Evolutionary conservation across 1,140 invertebrate genomes (phyloP), one percentile per base, ranked within the genome.

Genomic region (Scylla paramamosain): DNA sequence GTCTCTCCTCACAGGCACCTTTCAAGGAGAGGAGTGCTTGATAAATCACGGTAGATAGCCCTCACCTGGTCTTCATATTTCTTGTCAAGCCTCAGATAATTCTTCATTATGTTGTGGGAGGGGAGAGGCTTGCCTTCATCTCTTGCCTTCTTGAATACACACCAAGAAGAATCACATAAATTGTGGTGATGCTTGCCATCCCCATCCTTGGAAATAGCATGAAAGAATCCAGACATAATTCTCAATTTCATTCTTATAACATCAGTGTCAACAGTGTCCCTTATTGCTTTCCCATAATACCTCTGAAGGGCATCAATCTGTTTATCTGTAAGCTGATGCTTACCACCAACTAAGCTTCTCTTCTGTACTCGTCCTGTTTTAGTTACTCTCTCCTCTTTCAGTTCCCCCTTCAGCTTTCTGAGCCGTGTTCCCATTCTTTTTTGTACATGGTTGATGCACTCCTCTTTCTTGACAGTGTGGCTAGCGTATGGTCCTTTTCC

Each of bases 251-350:
- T 90, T 4, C 8, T 48, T 14, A 90, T 0, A 48, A 32, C 31
- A 7, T 48, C 45, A 10, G 88, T 90, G 29, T 45, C 0, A 32
- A 90, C n/a, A 46, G 28, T 90, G 32, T 90, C 88, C 31, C 6
- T 90, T 0, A 90, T 90, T 0, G 31, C 88, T 90, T 32, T 90
- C 6, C 88, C 88, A 39, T 90, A 90, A 39, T 90, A 90, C 31
- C 32, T 7, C 6, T 90, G 88, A 45, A 46, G 39, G 31, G 88
- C 32, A 46, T 90, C 88, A 8, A 90, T 90, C 6, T 88, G 88
- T n/a, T 39, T 7, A n/a, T 90, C 88, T 0, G n/a, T 90, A 4
- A 90, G 88, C 7, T 90, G 88, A 39, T 90, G 25, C n/a, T n/a
- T n/a, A n/a, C n/a, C n/a, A n/a, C n/a, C n/a, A n/a, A n/a, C n/a